Percentiles rank a stretch among this genome's conserved stretches.
Conservation (phyloP, 2,113 vertebrate genomes). For the Urocolius indicus region DNA sequence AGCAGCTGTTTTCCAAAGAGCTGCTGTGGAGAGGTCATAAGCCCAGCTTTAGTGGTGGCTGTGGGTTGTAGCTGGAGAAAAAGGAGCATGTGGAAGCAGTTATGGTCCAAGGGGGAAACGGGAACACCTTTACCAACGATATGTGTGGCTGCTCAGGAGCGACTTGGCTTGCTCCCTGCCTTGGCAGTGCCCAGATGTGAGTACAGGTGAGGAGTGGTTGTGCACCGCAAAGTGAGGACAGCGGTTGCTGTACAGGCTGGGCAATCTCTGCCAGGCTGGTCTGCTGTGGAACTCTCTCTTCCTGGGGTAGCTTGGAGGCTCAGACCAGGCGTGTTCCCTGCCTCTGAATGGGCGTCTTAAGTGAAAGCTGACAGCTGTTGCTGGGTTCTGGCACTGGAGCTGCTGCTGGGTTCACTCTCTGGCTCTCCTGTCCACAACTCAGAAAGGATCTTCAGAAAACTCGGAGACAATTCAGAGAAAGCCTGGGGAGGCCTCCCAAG, state of each 20-base stretch:
- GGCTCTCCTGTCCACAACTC: fast-evolving
- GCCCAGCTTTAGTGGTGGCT: neutral
- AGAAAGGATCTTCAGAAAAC: slow-evolving; percentile 1
- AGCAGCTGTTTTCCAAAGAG: neutral
- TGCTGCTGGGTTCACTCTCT: neutral
- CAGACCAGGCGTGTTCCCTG: neutral
- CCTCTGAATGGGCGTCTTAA: neutral
- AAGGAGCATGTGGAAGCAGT: neutral
- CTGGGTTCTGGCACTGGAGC: neutral
- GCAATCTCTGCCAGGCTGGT: neutral
- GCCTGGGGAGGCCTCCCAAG: neutral
- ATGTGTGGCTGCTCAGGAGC: neutral
- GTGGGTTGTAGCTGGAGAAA: neutral
- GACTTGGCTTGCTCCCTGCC: neutral
- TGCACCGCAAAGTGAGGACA: neutral
- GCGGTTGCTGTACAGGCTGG: fast-evolving
- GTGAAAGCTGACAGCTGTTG: neutral
- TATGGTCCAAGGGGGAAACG: fast-evolving
- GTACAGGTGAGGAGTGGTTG: neutral
- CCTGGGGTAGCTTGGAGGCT: neutral
- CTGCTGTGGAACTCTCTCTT: neutral
- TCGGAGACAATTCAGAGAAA: neutral
- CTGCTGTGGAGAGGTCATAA: neutral
- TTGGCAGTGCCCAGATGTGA: neutral
- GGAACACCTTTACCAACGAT: neutral